Evolutionary conservation across 2,797 vertebrate genomes (phyloP), one percentile per base, ranked within the genome.

Genomic region (Trematomus bernacchii): DNA sequence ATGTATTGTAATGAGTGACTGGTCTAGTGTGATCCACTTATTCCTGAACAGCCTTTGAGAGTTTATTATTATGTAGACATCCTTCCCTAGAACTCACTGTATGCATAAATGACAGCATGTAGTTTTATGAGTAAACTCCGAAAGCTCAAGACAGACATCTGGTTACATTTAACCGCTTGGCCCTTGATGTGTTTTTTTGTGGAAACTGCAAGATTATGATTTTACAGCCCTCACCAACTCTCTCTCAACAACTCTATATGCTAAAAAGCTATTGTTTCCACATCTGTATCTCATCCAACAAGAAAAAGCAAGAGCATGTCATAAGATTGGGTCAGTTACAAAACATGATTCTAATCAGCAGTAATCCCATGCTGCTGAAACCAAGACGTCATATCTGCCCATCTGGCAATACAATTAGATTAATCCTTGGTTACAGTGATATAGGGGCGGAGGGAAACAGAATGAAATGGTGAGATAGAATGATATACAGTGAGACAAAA

Each of bases 331-430:
- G 30, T 21, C 18, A 46, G 11, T 58, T 64, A 40, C 15, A 48
- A 72, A 74, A 61, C 64, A 42, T 50, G 54, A 14, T 78, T 69
- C 47, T 82, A 60, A 85, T 71, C 69, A 76, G 64, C 40, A 51
- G 52, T 86, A 85, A 91, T 89, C 74, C 51, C 21, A 10, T n/a
- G 47, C 43, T 57, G 21, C 44, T 74, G 18, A 71, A 81, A 51
- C 19, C 46, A 69, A 59, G 43, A 67, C 11, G 11, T 69, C 48
- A 47, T 27, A 80, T 73, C 67, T 70, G 61, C 77, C 82, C 85
- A 88, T 89, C 83, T 89, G 87, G 58, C 73, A 63, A 57, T 75
- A 71, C 84, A 83, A 84, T 67, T 13, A 63, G 85, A 91, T 89
- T 89, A 72, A 65, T 18, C 43, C 72, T 30, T 58, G 65, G 87